A percentile compares a stretch with the other conserved stretches of the same genome.
phyloP scores from a whole-genome alignment of 2,888 invertebrate genomes.

The Punctoribates punctum region DNA sequence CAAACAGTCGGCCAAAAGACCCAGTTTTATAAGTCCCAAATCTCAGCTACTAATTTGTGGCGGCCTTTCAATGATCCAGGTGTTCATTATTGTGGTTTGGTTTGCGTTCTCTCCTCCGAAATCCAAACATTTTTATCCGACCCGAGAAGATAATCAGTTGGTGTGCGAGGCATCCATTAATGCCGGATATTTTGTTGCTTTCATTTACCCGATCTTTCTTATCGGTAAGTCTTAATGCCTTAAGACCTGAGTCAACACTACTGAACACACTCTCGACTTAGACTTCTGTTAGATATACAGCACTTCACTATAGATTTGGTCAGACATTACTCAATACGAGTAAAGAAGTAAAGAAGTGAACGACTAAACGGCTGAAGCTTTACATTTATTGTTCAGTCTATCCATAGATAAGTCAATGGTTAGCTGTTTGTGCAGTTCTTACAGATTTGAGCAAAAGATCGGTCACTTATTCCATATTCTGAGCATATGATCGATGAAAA shows the following conservation, averaged over 20 bases:
- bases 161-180: conserved; percentile 85
- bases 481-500: too few species aligned
- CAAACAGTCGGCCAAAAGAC: conserved; percentile 54
- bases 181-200: conserved; percentile 63
- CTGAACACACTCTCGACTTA: neutral
- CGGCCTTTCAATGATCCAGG: conserved; percentile 52
- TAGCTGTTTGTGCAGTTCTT: neutral
- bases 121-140: conserved; percentile 85
- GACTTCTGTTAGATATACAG: neutral
- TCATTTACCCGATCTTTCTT: conserved; percentile 84
- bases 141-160: conserved; percentile 83
- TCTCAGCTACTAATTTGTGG: conserved; percentile 56
- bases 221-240: conserved; percentile 57
- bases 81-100: conserved; percentile 82
- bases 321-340: conserved; percentile 13
- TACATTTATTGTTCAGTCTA: neutral
- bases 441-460: neutral
- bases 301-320: neutral
- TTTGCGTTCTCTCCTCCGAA: conserved; percentile 83
- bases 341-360: too few species aligned
- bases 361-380: neutral
- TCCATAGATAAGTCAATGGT: conserved; percentile 9
- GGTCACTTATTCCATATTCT: too few species aligned
- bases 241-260: neutral
- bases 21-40: conserved; percentile 56